These are phyloP conservation scores for Scomber colias DNA, from an alignment of 2,113 vertebrate species.

Conservation along the genomic window DNA sequence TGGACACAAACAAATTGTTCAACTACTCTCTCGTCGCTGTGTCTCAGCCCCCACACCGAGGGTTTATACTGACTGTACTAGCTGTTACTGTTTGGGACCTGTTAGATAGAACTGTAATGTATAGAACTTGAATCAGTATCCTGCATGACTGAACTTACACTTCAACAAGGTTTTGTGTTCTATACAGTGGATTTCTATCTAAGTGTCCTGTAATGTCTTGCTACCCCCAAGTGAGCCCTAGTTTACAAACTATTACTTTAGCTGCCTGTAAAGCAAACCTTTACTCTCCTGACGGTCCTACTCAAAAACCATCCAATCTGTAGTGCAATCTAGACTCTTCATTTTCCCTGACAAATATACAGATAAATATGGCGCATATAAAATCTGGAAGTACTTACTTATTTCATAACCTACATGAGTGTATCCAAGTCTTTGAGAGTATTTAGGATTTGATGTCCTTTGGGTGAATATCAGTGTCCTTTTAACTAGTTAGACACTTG, in stretches of 20 bases:
- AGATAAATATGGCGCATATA: constrained; percentile 21
- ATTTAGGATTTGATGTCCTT: constrained; percentile 61
- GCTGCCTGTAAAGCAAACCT: constrained; percentile 55
- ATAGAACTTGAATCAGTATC: constrained; percentile 77
- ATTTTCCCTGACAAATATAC: constrained; percentile 37
- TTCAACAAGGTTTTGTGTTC: constrained; percentile 65
- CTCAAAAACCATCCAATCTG: constrained; percentile 13
- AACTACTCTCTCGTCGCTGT: constrained; percentile 57
- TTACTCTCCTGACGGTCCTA: constrained; percentile 35
- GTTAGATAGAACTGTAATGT: constrained; percentile 78
- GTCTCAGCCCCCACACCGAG: constrained; percentile 48
- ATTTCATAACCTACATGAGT: constrained; percentile 52
- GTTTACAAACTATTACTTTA: constrained; percentile 62
- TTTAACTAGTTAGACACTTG: constrained; percentile 49
- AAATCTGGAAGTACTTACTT: constrained; percentile 59
- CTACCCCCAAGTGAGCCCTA: constrained; percentile 48
- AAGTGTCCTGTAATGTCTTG: constrained; percentile 68
- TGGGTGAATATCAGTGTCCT: constrained; percentile 54
- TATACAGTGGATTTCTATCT: constrained; percentile 81
- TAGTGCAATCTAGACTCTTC: constrained; percentile 35
- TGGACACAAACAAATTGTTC: constrained; percentile 52
- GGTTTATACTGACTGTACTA: constrained; percentile 47
- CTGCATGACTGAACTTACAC: constrained; percentile 75
- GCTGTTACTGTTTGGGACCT: constrained; percentile 67
- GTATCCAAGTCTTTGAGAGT: constrained; percentile 38